phyloP scores from a whole-genome alignment of 1,140 invertebrate genomes.

The Coptotermes formosanus region DNA sequence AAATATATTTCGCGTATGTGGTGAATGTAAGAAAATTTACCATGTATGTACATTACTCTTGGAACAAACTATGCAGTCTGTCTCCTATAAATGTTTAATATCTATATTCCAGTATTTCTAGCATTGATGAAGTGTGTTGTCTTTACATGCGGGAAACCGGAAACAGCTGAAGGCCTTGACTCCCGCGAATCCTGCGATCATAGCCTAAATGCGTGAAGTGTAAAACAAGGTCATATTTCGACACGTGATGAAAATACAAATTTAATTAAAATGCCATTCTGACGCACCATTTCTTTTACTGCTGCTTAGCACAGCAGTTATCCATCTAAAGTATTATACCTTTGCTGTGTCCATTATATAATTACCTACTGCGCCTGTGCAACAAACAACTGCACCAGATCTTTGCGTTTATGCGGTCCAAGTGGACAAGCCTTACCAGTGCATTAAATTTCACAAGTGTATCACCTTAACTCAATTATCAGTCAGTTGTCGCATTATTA shows the following conservation, averaged over 20 bases:
- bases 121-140: background rate
- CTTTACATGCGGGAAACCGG: background rate
- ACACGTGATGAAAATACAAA: background rate
- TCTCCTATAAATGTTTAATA: background rate
- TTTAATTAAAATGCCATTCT: background rate
- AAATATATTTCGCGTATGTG: background rate
- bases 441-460: background rate
- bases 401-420: background rate
- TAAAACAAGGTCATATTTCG: constrained; percentile 30
- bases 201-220: constrained; percentile 11
- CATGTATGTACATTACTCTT: too few species aligned
- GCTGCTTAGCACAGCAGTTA: background rate
- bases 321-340: background rate
- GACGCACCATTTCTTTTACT: background rate
- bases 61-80: background rate
- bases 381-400: background rate
- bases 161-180: constrained; percentile 30
- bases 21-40: too few species aligned
- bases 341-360: background rate
- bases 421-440: background rate
- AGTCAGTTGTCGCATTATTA: background rate
- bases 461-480: background rate
- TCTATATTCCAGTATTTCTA: background rate
- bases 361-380: background rate
- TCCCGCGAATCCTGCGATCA: constrained; percentile 31